Percentiles rank a stretch among this genome's conserved stretches.
Conservation (phyloP, 1,140 invertebrate species). For the Gryllus bimaculatus region DNA sequence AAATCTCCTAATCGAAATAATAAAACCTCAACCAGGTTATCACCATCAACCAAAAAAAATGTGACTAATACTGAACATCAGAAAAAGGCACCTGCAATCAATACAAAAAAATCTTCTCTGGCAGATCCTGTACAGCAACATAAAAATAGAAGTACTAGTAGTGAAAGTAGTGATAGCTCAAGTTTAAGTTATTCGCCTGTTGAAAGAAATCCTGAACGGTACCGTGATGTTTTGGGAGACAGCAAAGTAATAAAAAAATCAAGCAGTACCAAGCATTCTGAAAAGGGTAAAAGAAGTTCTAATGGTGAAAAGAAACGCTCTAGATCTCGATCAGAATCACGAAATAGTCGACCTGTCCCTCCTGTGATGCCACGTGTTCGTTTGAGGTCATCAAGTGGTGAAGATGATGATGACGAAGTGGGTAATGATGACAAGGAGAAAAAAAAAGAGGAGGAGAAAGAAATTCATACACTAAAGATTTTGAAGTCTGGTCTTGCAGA, state of each 20-base stretch:
- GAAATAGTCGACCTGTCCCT: conserved; percentile 10
- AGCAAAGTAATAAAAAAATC: not conserved
- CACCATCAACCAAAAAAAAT: conserved; percentile 3
- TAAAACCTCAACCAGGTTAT: not conserved
- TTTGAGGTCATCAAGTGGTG: conserved; percentile 18
- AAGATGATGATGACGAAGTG: conserved; percentile 18
- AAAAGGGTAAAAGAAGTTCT: not conserved
- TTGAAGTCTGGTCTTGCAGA: conserved; percentile 28
- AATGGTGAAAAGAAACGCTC: conserved; percentile 14
- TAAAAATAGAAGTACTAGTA: conserved; percentile 15
- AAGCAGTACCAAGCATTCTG: not conserved
- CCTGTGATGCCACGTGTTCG: conserved; percentile 20
- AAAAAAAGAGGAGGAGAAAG: conserved; percentile 25
- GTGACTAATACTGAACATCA: not conserved
- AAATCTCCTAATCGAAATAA: conserved; percentile 12
- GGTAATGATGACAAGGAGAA: conserved; percentile 18
- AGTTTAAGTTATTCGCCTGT: conserved; percentile 20
- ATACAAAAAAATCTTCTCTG: not conserved
- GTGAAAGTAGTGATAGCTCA: conserved; percentile 19
- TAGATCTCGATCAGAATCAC: conserved; percentile 17
- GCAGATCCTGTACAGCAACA: not conserved
- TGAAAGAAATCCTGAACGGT: conserved; percentile 19
- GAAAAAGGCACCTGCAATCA: not conserved
- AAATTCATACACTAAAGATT: conserved; percentile 25
- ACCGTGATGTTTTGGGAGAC: conserved; percentile 15